Conservation (phyloP, 2,797 vertebrate species). For the Macropodus opercularis region DNA sequence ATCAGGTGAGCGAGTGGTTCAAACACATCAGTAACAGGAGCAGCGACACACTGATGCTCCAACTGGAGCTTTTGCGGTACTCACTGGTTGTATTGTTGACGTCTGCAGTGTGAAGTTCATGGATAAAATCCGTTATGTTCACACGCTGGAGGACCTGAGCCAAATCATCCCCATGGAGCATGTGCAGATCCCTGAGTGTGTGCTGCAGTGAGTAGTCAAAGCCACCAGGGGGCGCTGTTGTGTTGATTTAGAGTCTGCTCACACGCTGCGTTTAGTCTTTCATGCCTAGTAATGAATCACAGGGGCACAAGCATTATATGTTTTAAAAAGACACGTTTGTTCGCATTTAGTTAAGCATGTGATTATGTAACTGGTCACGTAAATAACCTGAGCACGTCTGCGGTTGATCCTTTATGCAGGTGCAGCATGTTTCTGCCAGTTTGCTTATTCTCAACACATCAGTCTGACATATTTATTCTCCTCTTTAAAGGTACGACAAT, state of each 20-base stretch:
- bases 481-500: slow-evolving; percentile 86
- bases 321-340: too few relatives aligned
- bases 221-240: slow-evolving; percentile 54
- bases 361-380: too few relatives aligned
- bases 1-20: slow-evolving; percentile 97
- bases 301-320: too few relatives aligned
- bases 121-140: slow-evolving; percentile 94
- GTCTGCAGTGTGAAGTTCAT: slow-evolving; percentile 91
- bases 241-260: too few relatives aligned
- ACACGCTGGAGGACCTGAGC: slow-evolving; percentile 90
- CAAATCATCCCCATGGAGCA: slow-evolving; percentile 96
- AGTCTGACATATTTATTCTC: slow-evolving; percentile 5
- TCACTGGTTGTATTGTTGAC: slow-evolving; percentile 1
- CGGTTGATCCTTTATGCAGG: too few relatives aligned
- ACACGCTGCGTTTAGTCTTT: not conserved
- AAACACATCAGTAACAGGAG: too few relatives aligned
- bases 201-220: slow-evolving; percentile 89
- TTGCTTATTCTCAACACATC: slow-evolving; percentile 1
- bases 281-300: not conserved
- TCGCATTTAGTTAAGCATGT: not conserved
- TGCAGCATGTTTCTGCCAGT: not conserved
- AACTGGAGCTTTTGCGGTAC: not conserved
- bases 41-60: too few relatives aligned
- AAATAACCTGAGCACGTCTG: too few relatives aligned
- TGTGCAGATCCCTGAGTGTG: slow-evolving; percentile 93